Percentiles rank a stretch among this genome's conserved stretches.
phyloP scores from a whole-genome alignment of 1,140 invertebrate species.

The Solenopsis invicta region DNA sequence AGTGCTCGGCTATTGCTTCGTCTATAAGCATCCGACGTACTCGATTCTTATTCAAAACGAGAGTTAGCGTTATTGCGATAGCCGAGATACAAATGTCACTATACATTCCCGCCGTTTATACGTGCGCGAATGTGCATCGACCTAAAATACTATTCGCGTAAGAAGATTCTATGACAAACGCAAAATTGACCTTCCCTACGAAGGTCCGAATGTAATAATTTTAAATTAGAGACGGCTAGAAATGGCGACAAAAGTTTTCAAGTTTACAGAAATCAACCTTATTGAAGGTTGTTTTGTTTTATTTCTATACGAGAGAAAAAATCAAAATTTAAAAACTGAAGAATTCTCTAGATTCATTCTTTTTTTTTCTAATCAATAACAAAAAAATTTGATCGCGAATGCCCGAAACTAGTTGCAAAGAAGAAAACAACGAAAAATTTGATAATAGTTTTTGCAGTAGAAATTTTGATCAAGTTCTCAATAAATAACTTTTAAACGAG shows the following conservation, averaged over 20 bases:
- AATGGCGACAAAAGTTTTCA: neutral
- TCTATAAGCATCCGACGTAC: slow-evolving; percentile 7
- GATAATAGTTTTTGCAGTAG: no score
- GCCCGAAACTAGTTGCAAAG: no score
- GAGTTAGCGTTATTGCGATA: slow-evolving; percentile 18
- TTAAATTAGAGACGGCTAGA: neutral
- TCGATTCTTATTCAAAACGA: slow-evolving; percentile 15
- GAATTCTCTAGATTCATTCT: no score
- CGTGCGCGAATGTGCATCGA: neutral
- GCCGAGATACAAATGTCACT: neutral
- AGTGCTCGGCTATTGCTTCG: slow-evolving; percentile 21
- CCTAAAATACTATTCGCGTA: neutral
- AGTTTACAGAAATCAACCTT: neutral
- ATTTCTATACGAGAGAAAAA: no score
- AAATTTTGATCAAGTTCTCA: no score
- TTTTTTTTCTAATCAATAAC: no score
- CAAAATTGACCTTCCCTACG: neutral
- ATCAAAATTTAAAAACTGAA: no score
- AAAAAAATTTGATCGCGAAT: no score
- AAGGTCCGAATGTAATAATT: neutral
- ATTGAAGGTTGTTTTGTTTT: no score
- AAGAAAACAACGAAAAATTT: no score
- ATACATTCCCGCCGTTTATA: neutral
- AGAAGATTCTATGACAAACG: neutral
- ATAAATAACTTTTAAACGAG: no score